Conservation (phyloP, 2,113 vertebrate species). For the Phycodurus eques region DNA sequence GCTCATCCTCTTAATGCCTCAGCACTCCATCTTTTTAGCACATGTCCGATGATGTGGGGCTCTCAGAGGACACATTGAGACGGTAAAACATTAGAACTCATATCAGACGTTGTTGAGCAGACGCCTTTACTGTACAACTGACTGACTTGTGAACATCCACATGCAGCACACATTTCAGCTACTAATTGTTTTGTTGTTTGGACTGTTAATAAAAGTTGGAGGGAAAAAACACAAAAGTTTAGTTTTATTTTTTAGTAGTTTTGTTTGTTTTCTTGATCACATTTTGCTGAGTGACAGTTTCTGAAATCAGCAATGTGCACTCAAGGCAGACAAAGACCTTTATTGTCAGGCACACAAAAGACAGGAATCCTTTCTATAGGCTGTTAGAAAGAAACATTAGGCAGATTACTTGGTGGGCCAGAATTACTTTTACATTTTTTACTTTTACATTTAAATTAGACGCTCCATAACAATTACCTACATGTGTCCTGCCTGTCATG, state of each 20-base stretch:
- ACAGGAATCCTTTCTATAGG: too few relatives aligned
- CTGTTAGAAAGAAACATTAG: too few relatives aligned
- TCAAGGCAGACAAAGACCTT: too few relatives aligned
- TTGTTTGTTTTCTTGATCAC: background rate
- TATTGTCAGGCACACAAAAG: too few relatives aligned
- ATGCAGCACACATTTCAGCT: background rate
- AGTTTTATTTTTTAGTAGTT: background rate
- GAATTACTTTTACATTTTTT: too few relatives aligned
- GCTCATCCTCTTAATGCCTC: slow-evolving; percentile 61
- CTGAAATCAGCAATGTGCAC: too few relatives aligned
- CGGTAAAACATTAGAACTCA: slow-evolving; percentile 16
- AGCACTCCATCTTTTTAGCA: slow-evolving; percentile 63
- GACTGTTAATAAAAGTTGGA: background rate
- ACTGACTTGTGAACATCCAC: background rate
- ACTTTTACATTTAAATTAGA: too few relatives aligned
- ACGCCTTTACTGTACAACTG: slow-evolving; percentile 11
- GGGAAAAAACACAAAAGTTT: too few relatives aligned
- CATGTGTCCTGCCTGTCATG: too few relatives aligned
- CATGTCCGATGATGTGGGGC: slow-evolving; percentile 52
- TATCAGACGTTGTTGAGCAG: slow-evolving; percentile 25
- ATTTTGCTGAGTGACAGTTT: background rate
- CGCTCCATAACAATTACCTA: too few relatives aligned
- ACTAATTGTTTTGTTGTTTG: background rate
- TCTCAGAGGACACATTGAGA: slow-evolving; percentile 38
- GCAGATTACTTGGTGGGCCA: too few relatives aligned